phyloP scores from a whole-genome alignment of 2,888 invertebrate genomes.

The Standfussiana lucernea region DNA sequence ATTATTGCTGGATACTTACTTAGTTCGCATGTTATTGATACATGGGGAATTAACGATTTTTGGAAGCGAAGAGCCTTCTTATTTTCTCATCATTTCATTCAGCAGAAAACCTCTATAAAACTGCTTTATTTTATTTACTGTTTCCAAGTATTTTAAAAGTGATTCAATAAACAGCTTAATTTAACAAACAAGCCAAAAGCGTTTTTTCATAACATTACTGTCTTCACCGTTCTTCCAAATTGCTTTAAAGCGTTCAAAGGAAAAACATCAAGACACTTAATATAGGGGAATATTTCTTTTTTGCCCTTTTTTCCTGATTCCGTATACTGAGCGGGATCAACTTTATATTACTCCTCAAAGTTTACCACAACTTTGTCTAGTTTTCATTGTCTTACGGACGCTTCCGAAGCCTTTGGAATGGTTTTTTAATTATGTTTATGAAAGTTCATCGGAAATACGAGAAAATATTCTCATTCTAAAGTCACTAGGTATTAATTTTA shows the following conservation, averaged over 20 bases:
- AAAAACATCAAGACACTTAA: constrained; percentile 52
- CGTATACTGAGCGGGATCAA: constrained; percentile 56
- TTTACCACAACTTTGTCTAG: constrained; percentile 69
- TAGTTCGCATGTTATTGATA: constrained; percentile 32
- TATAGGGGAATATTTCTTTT: constrained; percentile 33
- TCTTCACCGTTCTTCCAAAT: constrained; percentile 49
- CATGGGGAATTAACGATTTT: constrained; percentile 21
- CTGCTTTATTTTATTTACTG: constrained; percentile 22
- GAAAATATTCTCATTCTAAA: constrained; percentile 62
- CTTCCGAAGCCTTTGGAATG: constrained; percentile 73
- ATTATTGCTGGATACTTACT: constrained; percentile 50
- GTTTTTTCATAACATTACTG: constrained; percentile 61
- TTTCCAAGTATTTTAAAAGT: constrained; percentile 24
- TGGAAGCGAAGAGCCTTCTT: not conserved
- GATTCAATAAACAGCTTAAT: constrained; percentile 50
- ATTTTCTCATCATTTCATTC: not conserved
- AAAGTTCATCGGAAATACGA: constrained; percentile 63
- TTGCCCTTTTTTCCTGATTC: constrained; percentile 49
- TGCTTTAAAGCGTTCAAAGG: constrained; percentile 56
- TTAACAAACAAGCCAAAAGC: constrained; percentile 46
- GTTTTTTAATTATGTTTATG: constrained; percentile 77
- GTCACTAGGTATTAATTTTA: constrained; percentile 37
- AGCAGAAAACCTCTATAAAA: not conserved
- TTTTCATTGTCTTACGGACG: constrained; percentile 69
- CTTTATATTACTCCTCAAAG: constrained; percentile 69